A percentile compares a stretch with the other conserved stretches of the same genome.
phyloP scores from a whole-genome alignment of 2,797 vertebrate genomes.

The Gallinago solitaria region DNA sequence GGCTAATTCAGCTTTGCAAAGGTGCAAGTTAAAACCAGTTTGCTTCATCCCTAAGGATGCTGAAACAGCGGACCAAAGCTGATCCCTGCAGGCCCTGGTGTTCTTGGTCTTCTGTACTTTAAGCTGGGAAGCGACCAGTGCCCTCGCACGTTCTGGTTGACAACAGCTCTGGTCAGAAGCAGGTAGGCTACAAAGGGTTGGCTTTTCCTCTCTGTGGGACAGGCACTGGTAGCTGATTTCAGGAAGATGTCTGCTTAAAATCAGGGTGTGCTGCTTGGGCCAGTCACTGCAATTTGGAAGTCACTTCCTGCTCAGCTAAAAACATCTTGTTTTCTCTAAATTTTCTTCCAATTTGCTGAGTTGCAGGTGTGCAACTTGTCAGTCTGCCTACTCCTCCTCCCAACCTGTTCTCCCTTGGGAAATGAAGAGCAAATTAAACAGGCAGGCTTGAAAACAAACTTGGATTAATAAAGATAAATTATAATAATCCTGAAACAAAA shows the following conservation, averaged over 20 bases:
- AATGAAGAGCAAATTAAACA: not conserved
- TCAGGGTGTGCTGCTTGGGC: not conserved
- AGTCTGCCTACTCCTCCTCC: not conserved
- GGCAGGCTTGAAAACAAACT: not conserved
- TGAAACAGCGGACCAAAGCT: not conserved
- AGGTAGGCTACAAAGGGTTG: not conserved
- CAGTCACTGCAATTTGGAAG: not conserved
- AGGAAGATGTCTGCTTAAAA: not conserved
- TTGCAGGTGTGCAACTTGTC: not conserved
- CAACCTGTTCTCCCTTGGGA: not conserved
- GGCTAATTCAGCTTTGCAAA: not conserved
- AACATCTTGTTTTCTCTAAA: not conserved
- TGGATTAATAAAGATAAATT: not conserved
- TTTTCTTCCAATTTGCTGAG: not conserved
- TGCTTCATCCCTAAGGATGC: not conserved
- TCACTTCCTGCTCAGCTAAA: not conserved
- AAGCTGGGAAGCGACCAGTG: not conserved
- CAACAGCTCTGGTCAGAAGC: accelerated
- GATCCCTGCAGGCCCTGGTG: not conserved
- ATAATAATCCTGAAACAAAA: not conserved
- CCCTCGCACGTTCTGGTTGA: accelerated
- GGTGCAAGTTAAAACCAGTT: not conserved
- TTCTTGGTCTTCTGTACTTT: not conserved
- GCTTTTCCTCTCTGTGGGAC: not conserved
- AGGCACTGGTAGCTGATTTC: not conserved